These are phyloP conservation scores for Patiria pectinifera DNA, from an alignment of 53 echinoderm and acorn worm species.

Conservation along the genomic window DNA sequence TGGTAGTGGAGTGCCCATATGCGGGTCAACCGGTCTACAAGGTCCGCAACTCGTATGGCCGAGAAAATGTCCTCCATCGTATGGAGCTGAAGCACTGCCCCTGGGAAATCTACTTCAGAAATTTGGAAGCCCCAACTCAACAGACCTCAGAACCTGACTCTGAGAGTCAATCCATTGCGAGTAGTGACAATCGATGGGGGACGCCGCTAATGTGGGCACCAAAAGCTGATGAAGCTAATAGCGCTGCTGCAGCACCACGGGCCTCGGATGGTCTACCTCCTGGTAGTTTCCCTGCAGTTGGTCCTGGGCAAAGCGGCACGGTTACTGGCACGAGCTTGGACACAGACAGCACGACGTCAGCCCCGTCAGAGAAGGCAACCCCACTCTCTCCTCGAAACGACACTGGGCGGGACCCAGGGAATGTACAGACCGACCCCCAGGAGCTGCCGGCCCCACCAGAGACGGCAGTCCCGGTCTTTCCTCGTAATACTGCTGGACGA, in stretches of 20 bases:
- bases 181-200: slow-evolving; percentile 1
- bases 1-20: slow-evolving; percentile 36
- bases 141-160: background rate
- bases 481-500: no score
- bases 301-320: background rate
- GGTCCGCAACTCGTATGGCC: slow-evolving; percentile 5
- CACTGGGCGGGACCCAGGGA: no score
- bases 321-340: background rate
- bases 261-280: background rate
- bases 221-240: background rate
- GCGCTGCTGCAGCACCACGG: background rate
- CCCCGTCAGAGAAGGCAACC: background rate
- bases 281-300: background rate
- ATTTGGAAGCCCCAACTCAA: background rate
- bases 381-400: no score
- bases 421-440: no score
- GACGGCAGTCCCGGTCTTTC: background rate
- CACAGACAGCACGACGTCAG: background rate
- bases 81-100: slow-evolving; percentile 29
- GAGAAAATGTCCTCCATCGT: slow-evolving; percentile 48
- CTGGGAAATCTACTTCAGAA: no score
- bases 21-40: slow-evolving; percentile 30
- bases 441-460: no score
- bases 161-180: background rate
- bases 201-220: background rate